Conservation (phyloP, 2,113 vertebrate species). For the Eulemur macaco region DNA sequence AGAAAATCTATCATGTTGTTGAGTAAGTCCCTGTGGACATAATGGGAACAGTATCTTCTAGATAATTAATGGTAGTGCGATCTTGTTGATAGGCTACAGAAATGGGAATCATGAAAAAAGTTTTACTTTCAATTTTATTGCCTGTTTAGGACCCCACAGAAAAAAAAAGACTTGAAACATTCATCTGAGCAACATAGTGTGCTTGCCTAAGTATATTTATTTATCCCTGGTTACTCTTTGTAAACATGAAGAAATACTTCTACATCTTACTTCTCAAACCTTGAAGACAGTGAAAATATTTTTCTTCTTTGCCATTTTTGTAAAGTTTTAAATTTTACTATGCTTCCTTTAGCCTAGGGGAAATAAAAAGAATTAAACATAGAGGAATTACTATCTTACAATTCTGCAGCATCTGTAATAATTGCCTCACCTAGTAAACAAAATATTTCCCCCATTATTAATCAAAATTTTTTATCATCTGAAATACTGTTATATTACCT, state of each 20-base stretch:
- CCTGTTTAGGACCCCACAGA: not conserved
- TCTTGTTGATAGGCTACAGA: constrained; percentile 32
- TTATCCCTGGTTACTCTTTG: not conserved
- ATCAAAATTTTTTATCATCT: not conserved
- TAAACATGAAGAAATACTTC: constrained; percentile 24
- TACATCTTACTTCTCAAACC: not conserved
- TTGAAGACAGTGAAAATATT: not conserved
- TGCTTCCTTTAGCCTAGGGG: not conserved
- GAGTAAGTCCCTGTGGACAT: constrained; percentile 22
- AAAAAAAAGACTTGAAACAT: not conserved
- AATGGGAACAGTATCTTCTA: constrained; percentile 42
- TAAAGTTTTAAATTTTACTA: not conserved
- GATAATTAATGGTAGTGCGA: constrained; percentile 55
- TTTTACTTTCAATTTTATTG: constrained; percentile 50
- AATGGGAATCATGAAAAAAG: constrained; percentile 22
- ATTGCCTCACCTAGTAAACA: not conserved
- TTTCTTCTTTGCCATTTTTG: not conserved
- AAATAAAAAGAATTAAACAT: not conserved
- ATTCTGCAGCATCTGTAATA: not conserved
- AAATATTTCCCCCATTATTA: constrained; percentile 7
- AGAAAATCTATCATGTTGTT: constrained; percentile 55
- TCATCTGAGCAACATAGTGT: not conserved
- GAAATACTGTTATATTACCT: not conserved
- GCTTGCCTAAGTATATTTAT: constrained; percentile 38
- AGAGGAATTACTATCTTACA: constrained; percentile 8